These are phyloP conservation scores for Clarias fuscus DNA, from an alignment of 2,797 vertebrate genomes.

Conservation along the genomic window DNA sequence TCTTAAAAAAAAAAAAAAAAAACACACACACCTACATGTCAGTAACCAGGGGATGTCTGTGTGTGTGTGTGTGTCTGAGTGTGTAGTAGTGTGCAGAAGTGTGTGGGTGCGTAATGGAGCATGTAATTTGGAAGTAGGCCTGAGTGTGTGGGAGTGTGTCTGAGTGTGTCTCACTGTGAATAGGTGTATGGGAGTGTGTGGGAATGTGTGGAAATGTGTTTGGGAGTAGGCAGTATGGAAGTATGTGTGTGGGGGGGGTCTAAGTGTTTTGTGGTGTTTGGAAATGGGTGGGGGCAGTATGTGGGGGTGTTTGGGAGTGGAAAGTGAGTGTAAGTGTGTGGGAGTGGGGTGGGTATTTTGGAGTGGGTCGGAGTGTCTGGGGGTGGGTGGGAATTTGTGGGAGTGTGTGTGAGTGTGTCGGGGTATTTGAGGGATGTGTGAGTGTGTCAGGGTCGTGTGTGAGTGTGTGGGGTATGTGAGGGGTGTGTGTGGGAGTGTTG, in stretches of 20 bases:
- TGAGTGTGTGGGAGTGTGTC: neutral
- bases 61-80: neutral
- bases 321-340: neutral
- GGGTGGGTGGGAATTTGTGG: neutral
- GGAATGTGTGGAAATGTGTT: neutral
- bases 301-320: neutral
- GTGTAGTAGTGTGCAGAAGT: neutral
- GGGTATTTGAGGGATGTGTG: no score
- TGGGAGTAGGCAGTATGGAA: neutral
- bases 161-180: neutral
- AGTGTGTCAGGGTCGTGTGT: no score
- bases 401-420: no score
- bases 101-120: fast-evolving
- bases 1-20: slow-evolving; percentile 17
- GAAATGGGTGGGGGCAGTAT: neutral
- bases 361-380: neutral
- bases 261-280: neutral
- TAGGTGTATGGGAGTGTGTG: neutral
- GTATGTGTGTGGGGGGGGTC: neutral
- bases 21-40: neutral
- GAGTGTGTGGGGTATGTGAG: no score
- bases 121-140: neutral
- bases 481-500: no score
- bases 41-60: neutral
- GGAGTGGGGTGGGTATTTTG: no score